Conservation (phyloP, 2,888 invertebrate genomes). For the Drosophila mettleri region DNA sequence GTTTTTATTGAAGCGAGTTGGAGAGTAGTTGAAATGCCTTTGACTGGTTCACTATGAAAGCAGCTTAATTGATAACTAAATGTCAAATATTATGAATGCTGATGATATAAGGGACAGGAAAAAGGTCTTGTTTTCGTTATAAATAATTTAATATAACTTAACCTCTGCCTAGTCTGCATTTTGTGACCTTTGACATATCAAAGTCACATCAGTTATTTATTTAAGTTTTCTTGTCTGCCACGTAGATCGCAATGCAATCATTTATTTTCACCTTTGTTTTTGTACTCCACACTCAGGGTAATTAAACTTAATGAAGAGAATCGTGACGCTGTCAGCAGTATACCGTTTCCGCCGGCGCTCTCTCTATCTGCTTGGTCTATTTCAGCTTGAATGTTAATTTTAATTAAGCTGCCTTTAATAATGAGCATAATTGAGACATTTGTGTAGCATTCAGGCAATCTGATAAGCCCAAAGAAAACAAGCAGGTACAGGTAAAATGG, state of each 20-base stretch:
- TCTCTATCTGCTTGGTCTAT: background rate
- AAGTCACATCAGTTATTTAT: background rate
- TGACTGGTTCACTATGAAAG: background rate
- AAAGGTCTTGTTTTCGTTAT: too few relatives aligned
- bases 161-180: too few relatives aligned
- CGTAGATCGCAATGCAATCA: conserved; percentile 10
- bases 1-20: conserved; percentile 24
- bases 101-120: background rate
- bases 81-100: background rate
- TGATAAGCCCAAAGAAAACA: background rate
- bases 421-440: conserved; percentile 55
- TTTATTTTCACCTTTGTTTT: background rate
- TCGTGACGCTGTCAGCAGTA: conserved; percentile 28
- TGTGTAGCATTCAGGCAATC: conserved; percentile 14
- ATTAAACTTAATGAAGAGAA: conserved; percentile 30
- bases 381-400: conserved; percentile 25
- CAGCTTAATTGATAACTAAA: background rate
- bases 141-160: background rate
- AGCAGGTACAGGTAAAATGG: too few relatives aligned
- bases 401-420: conserved; percentile 58
- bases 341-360: background rate
- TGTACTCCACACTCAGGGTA: conserved; percentile 9
- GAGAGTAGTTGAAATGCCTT: background rate
- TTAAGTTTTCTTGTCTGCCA: conserved; percentile 5
- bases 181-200: conserved; percentile 19